These are phyloP conservation scores for Ommatoiulus sabulosus DNA, from an alignment of 2,888 invertebrate genomes.

Conservation along the genomic window DNA sequence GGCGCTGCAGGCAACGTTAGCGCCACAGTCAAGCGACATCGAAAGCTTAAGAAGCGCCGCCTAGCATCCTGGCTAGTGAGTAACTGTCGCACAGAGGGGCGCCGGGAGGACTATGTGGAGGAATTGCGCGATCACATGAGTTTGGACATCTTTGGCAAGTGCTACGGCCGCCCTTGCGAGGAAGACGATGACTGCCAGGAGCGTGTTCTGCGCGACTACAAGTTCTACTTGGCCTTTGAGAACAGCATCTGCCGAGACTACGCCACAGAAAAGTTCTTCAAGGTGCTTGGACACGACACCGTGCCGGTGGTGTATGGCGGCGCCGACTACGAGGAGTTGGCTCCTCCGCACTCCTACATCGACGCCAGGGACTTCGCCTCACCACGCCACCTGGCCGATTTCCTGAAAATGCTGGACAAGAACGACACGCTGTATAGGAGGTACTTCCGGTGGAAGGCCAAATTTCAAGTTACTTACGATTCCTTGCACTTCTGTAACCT, in stretches of 20 bases:
- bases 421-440: slow-evolving; percentile 54
- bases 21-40: not conserved
- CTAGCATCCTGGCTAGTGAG: slow-evolving; percentile 64
- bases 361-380: slow-evolving; percentile 52
- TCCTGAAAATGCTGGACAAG: slow-evolving; percentile 42
- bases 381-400: slow-evolving; percentile 54
- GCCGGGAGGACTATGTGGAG: slow-evolving; percentile 57
- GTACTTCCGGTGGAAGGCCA: slow-evolving; percentile 54
- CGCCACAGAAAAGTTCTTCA: slow-evolving; percentile 60
- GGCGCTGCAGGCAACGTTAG: not conserved
- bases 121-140: slow-evolving; percentile 57
- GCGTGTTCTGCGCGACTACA: slow-evolving; percentile 56
- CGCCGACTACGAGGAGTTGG: slow-evolving; percentile 45
- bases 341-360: slow-evolving; percentile 55
- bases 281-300: slow-evolving; percentile 19
- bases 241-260: slow-evolving; percentile 61
- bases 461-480: not conserved
- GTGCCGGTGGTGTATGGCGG: slow-evolving; percentile 59
- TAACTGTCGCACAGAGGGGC: slow-evolving; percentile 63
- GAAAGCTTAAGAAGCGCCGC: slow-evolving; percentile 53
- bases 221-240: slow-evolving; percentile 61
- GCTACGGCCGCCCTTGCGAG: slow-evolving; percentile 55
- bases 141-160: slow-evolving; percentile 59
- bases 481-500: not conserved
- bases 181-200: not conserved